Percentiles rank a stretch among this genome's conserved stretches.
These are phyloP conservation scores for Stenichneumon culpator DNA, from an alignment of 2,888 invertebrate species.

Conservation along the genomic window DNA sequence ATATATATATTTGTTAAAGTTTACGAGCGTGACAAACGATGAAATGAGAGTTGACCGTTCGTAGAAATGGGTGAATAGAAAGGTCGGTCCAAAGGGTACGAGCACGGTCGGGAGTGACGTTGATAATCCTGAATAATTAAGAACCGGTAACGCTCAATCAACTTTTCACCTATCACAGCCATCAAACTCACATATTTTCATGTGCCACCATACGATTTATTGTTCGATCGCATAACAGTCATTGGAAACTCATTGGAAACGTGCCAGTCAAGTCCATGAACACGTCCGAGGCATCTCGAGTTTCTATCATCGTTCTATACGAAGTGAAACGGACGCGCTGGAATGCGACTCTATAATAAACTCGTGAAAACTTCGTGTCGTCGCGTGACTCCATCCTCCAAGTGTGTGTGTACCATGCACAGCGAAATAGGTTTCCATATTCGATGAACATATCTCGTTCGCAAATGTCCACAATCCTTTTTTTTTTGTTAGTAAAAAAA, in stretches of 20 bases:
- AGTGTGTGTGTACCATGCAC: not conserved
- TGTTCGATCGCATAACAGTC: slow-evolving; percentile 20
- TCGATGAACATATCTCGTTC: not conserved
- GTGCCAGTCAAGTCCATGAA: slow-evolving; percentile 27
- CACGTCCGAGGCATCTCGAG: slow-evolving; percentile 25
- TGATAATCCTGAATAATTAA: not conserved
- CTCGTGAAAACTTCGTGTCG: slow-evolving; percentile 6
- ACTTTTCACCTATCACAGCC: slow-evolving; percentile 9
- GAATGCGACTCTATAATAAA: slow-evolving; percentile 14
- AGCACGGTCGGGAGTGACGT: not conserved
- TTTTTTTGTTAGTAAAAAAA: too few relatives aligned
- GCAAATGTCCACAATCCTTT: too few relatives aligned
- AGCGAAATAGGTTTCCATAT: not conserved
- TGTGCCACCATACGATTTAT: not conserved
- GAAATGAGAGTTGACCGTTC: not conserved
- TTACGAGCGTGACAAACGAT: not conserved
- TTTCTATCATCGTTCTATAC: slow-evolving; percentile 24
- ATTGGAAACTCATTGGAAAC: slow-evolving; percentile 49
- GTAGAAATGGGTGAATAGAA: not conserved
- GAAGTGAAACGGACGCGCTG: slow-evolving; percentile 18
- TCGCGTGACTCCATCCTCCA: not conserved
- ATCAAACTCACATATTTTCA: not conserved
- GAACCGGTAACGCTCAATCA: not conserved
- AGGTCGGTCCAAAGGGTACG: not conserved
- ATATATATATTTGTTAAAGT: too few relatives aligned